Evolutionary conservation across 2,113 vertebrate genomes (phyloP).

Genomic region (Hyaena hyaena): DNA sequence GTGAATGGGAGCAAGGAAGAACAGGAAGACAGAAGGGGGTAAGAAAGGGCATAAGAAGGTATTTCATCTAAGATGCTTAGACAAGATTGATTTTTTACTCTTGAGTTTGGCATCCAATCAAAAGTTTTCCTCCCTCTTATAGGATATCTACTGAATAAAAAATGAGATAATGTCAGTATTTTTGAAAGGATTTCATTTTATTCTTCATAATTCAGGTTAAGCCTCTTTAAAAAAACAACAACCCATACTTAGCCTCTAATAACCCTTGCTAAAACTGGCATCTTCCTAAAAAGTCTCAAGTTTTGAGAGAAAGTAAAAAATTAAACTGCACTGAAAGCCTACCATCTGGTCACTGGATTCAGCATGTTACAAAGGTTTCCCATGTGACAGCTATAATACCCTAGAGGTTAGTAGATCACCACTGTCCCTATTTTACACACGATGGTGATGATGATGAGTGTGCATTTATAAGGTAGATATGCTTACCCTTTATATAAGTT

Average conservation of each 20-base stretch:
- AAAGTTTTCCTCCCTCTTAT: not conserved
- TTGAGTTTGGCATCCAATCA: not conserved
- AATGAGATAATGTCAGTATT: not conserved
- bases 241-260: not conserved
- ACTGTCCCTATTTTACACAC: not conserved
- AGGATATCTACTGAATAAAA: not conserved
- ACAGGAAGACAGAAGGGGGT: not conserved
- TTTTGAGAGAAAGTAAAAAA: not conserved
- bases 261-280: not conserved
- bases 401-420: not conserved
- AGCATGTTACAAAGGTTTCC: not conserved
- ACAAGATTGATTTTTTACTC: not conserved
- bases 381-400: not conserved
- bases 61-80: not conserved
- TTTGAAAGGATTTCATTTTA: not conserved
- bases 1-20: not conserved
- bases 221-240: not conserved
- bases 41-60: not conserved
- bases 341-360: not conserved
- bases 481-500: not conserved
- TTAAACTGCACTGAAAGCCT: not conserved
- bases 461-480: not conserved
- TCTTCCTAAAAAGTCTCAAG: not conserved
- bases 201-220: not conserved
- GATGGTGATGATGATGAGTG: not conserved